phyloP scores from a whole-genome alignment of 2,113 vertebrate species.

The Stercorarius parasiticus region DNA sequence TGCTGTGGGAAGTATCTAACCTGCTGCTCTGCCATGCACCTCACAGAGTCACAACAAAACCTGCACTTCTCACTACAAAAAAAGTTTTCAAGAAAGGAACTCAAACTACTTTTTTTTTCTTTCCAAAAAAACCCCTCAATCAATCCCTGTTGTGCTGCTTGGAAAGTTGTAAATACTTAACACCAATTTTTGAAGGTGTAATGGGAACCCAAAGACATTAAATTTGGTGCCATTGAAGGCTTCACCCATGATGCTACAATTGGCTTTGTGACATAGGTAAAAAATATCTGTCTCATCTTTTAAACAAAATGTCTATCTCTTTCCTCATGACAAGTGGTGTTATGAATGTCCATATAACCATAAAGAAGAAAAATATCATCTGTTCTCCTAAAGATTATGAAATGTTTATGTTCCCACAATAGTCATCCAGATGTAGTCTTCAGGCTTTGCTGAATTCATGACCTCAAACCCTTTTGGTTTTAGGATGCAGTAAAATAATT shows the following conservation, averaged over 20 bases:
- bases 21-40: neutral
- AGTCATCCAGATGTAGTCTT: neutral
- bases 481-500: neutral
- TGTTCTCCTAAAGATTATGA: neutral
- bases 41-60: neutral
- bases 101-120: neutral
- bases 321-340: neutral
- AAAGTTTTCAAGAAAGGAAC: neutral
- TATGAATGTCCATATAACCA: neutral
- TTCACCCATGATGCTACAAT: neutral
- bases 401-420: neutral
- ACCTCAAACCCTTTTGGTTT: neutral
- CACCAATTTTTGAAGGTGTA: neutral
- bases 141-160: neutral
- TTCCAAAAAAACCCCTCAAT: rapidly evolving
- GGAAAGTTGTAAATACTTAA: neutral
- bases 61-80: neutral
- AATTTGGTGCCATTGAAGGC: neutral
- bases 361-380: neutral
- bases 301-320: neutral
- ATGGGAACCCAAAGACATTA: neutral
- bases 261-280: neutral
- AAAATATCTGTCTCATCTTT: neutral
- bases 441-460: neutral
- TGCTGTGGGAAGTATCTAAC: neutral